A percentile compares a stretch with the other conserved stretches of the same genome.
phyloP scores from a whole-genome alignment of 1,140 invertebrate genomes.

The Neodiprion fabricii region DNA sequence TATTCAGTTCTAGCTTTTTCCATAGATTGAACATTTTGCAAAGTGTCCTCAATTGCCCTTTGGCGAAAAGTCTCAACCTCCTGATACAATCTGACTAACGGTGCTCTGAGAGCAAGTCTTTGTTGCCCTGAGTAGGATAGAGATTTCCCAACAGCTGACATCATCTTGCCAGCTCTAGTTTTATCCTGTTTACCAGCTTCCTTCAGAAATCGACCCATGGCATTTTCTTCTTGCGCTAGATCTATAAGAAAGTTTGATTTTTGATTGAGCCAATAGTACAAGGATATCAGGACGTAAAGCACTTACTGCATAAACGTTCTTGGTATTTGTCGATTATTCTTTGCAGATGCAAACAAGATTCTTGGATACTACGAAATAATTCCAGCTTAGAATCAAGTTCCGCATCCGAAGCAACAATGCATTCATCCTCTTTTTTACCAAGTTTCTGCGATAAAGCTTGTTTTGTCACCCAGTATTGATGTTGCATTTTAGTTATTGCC shows the following conservation, averaged over 20 bases:
- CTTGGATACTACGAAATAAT: conserved; percentile 93
- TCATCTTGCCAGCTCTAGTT: conserved; percentile 90
- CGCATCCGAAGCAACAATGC: conserved; percentile 93
- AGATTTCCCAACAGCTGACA: conserved; percentile 92
- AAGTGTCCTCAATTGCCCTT: conserved; percentile 92
- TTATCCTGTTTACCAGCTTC: conserved; percentile 92
- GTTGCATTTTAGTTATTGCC: conserved; percentile 83
- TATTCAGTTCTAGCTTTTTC: conserved; percentile 97
- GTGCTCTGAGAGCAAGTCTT: conserved; percentile 83
- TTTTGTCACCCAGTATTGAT: conserved; percentile 98
- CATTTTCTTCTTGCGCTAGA: conserved; percentile 94
- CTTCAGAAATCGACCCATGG: conserved; percentile 93
- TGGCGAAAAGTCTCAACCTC: conserved; percentile 97
- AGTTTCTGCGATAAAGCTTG: conserved; percentile 93
- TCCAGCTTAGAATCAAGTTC: conserved; percentile 97
- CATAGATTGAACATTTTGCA: conserved; percentile 90
- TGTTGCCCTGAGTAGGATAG: conserved; percentile 96
- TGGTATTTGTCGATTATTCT: conserved; percentile 94
- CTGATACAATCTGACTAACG: conserved; percentile 89
- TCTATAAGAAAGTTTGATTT: conserved; percentile 55
- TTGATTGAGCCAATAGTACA: background rate
- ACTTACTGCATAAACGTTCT: conserved; percentile 85
- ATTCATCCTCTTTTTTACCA: conserved; percentile 97
- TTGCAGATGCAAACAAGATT: conserved; percentile 88
- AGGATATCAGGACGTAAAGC: conserved; percentile 7